These are phyloP conservation scores for Crambe crambe DNA, from an alignment of 37 sponge, comb jelly and placozoan genomes.

Conservation along the genomic window DNA sequence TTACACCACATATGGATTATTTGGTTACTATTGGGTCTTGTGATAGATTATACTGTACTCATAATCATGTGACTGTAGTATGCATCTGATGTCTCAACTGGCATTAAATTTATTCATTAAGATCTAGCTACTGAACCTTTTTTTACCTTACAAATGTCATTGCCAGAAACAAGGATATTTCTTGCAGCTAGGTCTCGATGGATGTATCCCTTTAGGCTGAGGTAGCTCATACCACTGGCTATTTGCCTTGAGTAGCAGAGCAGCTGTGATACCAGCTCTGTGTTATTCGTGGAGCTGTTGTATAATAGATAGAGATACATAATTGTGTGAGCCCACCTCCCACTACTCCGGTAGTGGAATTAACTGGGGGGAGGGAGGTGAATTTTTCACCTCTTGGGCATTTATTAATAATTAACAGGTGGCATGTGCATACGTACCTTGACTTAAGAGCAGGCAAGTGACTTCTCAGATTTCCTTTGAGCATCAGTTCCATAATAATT, in stretches of 20 bases:
- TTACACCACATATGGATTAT: too few relatives aligned
- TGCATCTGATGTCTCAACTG: too few relatives aligned
- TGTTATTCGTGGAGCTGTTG: background rate
- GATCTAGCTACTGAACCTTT: too few relatives aligned
- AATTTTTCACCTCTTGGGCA: too few relatives aligned
- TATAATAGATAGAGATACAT: too few relatives aligned
- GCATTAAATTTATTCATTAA: too few relatives aligned
- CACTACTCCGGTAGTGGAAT: background rate
- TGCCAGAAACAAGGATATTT: slow-evolving; percentile 21
- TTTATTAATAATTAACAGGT: too few relatives aligned
- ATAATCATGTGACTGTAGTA: too few relatives aligned
- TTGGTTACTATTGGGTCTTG: too few relatives aligned
- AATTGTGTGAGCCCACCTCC: background rate
- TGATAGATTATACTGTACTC: too few relatives aligned
- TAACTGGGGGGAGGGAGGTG: background rate
- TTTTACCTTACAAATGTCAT: slow-evolving; percentile 37
- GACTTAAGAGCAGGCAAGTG: background rate
- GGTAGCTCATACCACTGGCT: slow-evolving; percentile 23
- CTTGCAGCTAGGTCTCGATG: slow-evolving; percentile 41
- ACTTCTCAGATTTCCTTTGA: slow-evolving; percentile 4
- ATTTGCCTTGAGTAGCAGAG: slow-evolving; percentile 26
- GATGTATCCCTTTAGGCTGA: slow-evolving; percentile 5
- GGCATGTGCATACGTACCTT: slow-evolving; percentile 8
- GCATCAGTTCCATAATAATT: slow-evolving; percentile 27
- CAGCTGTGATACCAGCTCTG: slow-evolving; percentile 15